Evolutionary conservation across 1,140 invertebrate species (phyloP), one percentile per base, ranked within the genome.

Genomic region (Leptopilina clavipes): DNA sequence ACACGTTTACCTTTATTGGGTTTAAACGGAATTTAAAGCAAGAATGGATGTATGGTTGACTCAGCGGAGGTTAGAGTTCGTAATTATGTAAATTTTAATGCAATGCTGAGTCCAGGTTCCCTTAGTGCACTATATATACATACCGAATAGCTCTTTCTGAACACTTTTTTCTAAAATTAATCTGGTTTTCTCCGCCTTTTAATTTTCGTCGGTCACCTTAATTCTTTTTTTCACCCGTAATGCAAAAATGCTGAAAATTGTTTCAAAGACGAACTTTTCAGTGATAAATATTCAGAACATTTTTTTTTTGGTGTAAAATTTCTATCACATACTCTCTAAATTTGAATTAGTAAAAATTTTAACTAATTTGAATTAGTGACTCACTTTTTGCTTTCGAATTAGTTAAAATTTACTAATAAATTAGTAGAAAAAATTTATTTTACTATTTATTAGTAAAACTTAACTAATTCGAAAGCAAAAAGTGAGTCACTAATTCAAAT

Each of bases 61-160:
- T 52, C 48, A 52, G 48, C 75, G 70, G 78, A 79, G 78, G 78
- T 79, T 79, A 79, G 78, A 79, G 82, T 75, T 79, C 78, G 83
- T 81, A 81, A 85, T 86, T 86, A 86, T 86, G 85, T 85, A 86
- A 86, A 86, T 86, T 86, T 86, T 85, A 86, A 86, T 83, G 83
- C 81, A 84, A 86, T 86, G 83, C 82, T 74, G 77, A 75, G 81
- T 76, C 81, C 81, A 82, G 83, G 76, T 85, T 78, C 82, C 76
- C 81, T 74, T 77, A 78, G 76, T 79, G 78, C 79, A 79, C 81
- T 72, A 77, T 83, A 85, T 43, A 44, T 72, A 77, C 81, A 85
- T 43, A 44, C 48, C 75, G 76, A 77, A 74, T 81, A 79, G 75
- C 79, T 79, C 79, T 80, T 80, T 74, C 75, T 71, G 54, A 79